These are phyloP conservation scores for Pocillopora damicornis DNA, from an alignment of 64 coral and sea anemone genomes.

Conservation along the genomic window DNA sequence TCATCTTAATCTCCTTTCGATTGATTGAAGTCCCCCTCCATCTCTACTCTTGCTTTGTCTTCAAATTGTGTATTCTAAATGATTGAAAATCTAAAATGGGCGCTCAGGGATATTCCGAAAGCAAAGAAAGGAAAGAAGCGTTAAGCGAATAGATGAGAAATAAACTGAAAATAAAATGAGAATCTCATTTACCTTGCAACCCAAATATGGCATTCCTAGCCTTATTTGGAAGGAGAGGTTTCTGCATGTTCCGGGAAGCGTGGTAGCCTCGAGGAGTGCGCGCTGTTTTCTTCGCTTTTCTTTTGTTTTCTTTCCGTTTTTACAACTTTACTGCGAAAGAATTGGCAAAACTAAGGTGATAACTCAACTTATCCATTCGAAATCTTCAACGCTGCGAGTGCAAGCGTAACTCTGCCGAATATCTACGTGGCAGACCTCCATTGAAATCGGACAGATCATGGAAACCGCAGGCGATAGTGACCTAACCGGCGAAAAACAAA, in stretches of 20 bases:
- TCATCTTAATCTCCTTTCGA: too few species aligned
- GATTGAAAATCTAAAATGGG: too few species aligned
- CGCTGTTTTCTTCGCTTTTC: slow-evolving; percentile 6
- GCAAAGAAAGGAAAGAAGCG: not conserved
- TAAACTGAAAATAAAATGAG: not conserved
- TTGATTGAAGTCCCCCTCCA: too few species aligned
- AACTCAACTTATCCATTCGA: not conserved
- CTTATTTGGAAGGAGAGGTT: slow-evolving; percentile 20
- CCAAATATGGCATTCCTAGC: slow-evolving; percentile 27
- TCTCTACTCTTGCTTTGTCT: too few species aligned
- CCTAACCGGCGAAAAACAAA: slow-evolving; percentile 28
- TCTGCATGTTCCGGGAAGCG: slow-evolving; percentile 52
- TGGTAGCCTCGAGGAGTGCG: slow-evolving; percentile 21
- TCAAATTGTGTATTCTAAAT: too few species aligned
- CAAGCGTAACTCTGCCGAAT: too few species aligned
- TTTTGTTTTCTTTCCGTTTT: slow-evolving; percentile 15
- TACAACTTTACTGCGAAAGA: not conserved
- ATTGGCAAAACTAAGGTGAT: not conserved
- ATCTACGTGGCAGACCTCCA: slow-evolving; percentile 7
- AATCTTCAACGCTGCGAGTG: not conserved
- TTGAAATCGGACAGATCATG: slow-evolving; percentile 18
- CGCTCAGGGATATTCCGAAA: too few species aligned
- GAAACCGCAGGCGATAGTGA: slow-evolving; percentile 28
- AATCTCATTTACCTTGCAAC: slow-evolving; percentile 17
- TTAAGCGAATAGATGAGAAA: not conserved